Evolutionary conservation across 2,113 vertebrate genomes (phyloP), one percentile per base, ranked within the genome.

Genomic region (Dolichallabes microphthalmus): DNA sequence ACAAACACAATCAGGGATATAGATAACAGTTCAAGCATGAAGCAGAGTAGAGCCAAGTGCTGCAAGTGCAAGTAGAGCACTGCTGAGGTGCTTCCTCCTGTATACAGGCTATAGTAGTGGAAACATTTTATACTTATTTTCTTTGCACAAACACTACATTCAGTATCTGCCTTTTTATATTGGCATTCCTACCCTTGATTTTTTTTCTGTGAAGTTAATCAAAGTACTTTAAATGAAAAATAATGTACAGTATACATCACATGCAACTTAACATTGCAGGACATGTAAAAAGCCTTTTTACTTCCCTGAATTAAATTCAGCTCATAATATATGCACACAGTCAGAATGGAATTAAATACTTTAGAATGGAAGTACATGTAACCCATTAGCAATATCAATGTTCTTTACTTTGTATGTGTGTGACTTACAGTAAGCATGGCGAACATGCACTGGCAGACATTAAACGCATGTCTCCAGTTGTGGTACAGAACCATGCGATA

Each of bases 381-480:
- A 17, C 25, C 75, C 39, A 32, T 50, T 32, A 71, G 66, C 32
- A 27, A 71, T 80, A 5, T 11, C 1, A 50, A 8, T 27, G 12
- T 74, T 74, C 20, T 25, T 71, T 22, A 71, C 4, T 20, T 32
- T 66, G 11, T 15, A 39, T 55, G n/a, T 61, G 69, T 52, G 58
- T 68, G 25, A 93, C 93, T 96, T 94, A 99, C 98, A 39, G 98
- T 98, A 60, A 99, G 91, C 96, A 99, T 97, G 20, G 98, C 96
- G 88, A 98, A 99, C 98, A 99, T 99, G 91, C 98, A 96, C 90
- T 99, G 98, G 94, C 97, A 98, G 80, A 99, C 98, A 0, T 99
- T 99, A 95, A 99, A 99, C 73, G 97, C 98, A 0, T 99, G 98
- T 92, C 98, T 97, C 98, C 98, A 99, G 94, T 99, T 99, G 94